These are phyloP conservation scores for Lepilemur ruficaudatus DNA, from an alignment of 2,797 vertebrate genomes.

Conservation along the genomic window DNA sequence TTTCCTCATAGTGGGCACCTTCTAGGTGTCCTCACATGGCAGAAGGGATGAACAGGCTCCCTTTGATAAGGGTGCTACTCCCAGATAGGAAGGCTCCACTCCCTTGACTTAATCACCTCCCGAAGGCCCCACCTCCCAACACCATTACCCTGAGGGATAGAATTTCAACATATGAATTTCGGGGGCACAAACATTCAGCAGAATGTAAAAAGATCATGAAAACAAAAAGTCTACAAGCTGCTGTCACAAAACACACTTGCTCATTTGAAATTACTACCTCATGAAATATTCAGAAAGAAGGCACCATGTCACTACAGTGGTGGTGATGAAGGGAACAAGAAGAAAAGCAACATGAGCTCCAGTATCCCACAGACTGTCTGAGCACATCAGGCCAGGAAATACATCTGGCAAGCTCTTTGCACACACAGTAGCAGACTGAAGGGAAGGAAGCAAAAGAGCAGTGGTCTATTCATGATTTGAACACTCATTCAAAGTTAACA, in stretches of 20 bases:
- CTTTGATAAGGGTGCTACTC: no score
- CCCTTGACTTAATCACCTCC: not conserved
- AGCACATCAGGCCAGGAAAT: slow-evolving; percentile 64
- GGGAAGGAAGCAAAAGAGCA: not conserved
- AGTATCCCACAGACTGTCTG: not conserved
- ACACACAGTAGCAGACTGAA: not conserved
- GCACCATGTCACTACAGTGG: not conserved
- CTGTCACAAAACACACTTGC: not conserved
- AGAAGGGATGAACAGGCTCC: not conserved
- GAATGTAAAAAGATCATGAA: not conserved
- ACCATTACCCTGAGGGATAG: not conserved
- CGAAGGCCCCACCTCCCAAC: not conserved
- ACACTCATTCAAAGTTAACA: slow-evolving; percentile 5
- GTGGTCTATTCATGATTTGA: not conserved
- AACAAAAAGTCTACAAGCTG: not conserved
- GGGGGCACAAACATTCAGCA: not conserved
- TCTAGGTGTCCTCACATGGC: not conserved
- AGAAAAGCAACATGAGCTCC: not conserved
- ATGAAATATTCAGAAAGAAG: slow-evolving; percentile 53
- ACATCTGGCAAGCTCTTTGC: slow-evolving; percentile 65
- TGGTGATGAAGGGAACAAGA: fast-evolving
- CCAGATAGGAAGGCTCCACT: no score
- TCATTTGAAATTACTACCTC: not conserved
- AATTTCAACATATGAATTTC: not conserved
- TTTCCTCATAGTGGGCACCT: not conserved